These are phyloP conservation scores for Brachypodius melanocephalos DNA, from an alignment of 2,113 vertebrate genomes.

Conservation along the genomic window DNA sequence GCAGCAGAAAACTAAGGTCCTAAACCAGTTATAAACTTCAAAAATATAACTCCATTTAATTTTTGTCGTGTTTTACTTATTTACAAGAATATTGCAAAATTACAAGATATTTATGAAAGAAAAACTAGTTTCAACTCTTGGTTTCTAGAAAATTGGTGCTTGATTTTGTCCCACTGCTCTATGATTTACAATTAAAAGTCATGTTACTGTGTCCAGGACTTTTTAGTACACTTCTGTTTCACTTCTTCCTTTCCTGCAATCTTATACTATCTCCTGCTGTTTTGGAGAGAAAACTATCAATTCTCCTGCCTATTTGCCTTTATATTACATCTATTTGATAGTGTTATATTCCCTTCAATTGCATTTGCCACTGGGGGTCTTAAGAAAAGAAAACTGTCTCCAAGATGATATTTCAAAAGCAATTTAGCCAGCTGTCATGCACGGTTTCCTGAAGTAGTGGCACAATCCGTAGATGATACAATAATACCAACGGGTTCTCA, in stretches of 20 bases:
- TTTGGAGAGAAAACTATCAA: not conserved
- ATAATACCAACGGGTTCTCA: not conserved
- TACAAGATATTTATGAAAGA: not conserved
- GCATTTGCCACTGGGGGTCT: constrained; percentile 26
- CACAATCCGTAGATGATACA: not conserved
- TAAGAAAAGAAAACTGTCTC: constrained; percentile 10
- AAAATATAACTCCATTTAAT: not conserved
- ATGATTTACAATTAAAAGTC: not conserved
- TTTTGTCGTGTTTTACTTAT: not conserved
- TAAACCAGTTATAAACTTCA: not conserved
- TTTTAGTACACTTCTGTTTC: not conserved
- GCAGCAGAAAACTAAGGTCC: not conserved
- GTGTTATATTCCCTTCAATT: constrained; percentile 27
- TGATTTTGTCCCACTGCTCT: not conserved
- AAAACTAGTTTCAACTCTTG: not conserved
- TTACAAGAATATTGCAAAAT: not conserved
- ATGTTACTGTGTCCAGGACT: not conserved
- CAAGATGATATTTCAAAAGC: constrained; percentile 30
- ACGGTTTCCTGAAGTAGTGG: not conserved
- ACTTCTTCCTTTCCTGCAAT: not conserved
- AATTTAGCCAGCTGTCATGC: not conserved
- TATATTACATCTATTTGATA: not conserved
- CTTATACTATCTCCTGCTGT: not conserved
- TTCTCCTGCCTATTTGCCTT: not conserved
- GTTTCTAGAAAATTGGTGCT: not conserved